Evolutionary conservation across 1,140 invertebrate genomes (phyloP), one percentile per base, ranked within the genome.

Genomic region (Temnothorax curvispinosus): DNA sequence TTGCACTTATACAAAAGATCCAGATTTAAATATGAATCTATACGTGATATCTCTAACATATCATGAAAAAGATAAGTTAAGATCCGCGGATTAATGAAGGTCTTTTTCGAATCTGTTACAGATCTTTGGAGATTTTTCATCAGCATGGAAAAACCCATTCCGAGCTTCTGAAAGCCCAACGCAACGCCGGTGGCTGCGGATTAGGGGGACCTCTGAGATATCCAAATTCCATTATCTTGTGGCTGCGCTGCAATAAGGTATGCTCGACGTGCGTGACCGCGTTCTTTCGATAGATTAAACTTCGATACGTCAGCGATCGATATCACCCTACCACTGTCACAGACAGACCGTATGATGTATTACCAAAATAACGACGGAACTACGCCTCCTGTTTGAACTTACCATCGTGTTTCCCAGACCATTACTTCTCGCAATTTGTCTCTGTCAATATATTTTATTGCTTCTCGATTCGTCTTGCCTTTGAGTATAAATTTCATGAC

Each of bases 241-340:
- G 98, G 98, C 94, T 99, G 0, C 96, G 97, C 87, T 98, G 98
- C 93, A 96, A 98, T 87, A 97, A 97, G 96, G 97, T 97, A 94
- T 72, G 81, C 85, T 1, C 11, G 9, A 54, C 38, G 47, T 58
- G 21, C 60, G 13, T 81, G 62, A 3, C 35, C 21, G 35, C 18
- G 15, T 47, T 65, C 56, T 60, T 54, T 32, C 32, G 11, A 56
- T 62, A 67, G 35, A 69, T 54, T 50, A n/a, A 35, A 58, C 18
- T 60, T 35, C 18, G 18, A 72, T 50, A n/a, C 7, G 32, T 21
- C 7, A 5, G 5, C 69, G 41, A 82, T 82, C 67, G 52, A 82
- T 82, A 82, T 60, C 27, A 9, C 0, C 13, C 27, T 71, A 21
- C 9, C 60, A 72, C 41, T 60, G 67, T 74, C 80, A 58, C 9